These are phyloP conservation scores for Hymenopus coronatus DNA, from an alignment of 2,888 invertebrate species.

Conservation along the genomic window DNA sequence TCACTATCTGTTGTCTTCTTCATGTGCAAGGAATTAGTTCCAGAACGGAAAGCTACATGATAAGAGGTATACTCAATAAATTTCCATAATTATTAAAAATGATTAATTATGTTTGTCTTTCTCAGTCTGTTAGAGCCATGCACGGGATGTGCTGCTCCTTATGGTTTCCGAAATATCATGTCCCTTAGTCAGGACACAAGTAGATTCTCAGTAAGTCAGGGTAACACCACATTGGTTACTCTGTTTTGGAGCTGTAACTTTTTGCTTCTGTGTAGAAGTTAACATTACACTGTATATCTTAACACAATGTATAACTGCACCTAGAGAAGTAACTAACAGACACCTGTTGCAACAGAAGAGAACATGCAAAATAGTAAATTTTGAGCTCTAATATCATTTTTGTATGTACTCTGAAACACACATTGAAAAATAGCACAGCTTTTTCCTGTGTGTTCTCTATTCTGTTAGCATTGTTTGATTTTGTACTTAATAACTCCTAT, in stretches of 20 bases:
- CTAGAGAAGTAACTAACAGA: neutral
- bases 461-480: neutral
- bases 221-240: neutral
- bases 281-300: neutral
- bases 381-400: neutral
- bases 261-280: neutral
- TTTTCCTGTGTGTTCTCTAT: neutral
- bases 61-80: neutral
- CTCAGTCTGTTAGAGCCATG: conserved; percentile 68
- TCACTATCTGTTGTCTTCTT: neutral
- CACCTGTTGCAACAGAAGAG: neutral
- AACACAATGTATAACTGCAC: neutral
- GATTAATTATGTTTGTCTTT: conserved; percentile 21
- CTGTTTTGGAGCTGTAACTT: too few relatives aligned
- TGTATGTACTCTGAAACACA: neutral
- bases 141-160: conserved; percentile 85
- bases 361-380: neutral
- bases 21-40: neutral
- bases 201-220: conserved; percentile 77
- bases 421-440: neutral
- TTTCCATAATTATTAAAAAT: neutral
- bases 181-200: conserved; percentile 78
- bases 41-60: neutral
- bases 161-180: conserved; percentile 95
- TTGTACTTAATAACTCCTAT: neutral